Evolutionary conservation across 2,888 invertebrate species (phyloP), one percentile per base, ranked within the genome.

Genomic region (Dasysyrphus albostriatus): DNA sequence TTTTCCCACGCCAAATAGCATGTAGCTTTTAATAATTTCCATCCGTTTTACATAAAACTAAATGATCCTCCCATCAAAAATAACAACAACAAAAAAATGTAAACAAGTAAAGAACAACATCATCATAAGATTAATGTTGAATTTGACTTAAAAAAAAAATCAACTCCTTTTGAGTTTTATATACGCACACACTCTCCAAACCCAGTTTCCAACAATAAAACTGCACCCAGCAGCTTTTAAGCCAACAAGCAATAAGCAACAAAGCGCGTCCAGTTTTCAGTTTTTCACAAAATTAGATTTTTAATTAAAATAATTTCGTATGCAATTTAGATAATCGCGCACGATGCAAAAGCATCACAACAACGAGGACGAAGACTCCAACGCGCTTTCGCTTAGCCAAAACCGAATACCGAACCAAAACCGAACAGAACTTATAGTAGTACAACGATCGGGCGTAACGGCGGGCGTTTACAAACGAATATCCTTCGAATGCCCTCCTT

Each of bases 221-320:
- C 24, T 39, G 24, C 51, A 59, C n/a, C 56, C 32, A 37, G 16
- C 32, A 37, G 16, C 51, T 65, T 65, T 65, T 14, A 83, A 65
- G 44, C 1, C 44, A 76, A 54, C 14, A 51, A 51, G 54, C 39
- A 24, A 24, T 24, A 24, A 24, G 44, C 44, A 76, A 54, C 14
- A 51, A n/a, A 51, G 54, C 39, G 58, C 83, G 54, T 87, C 74
- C 77, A 82, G 82, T 87, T 83, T 78, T 19, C 39, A 39, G 39
- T 59, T 61, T 61, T 61, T 56, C 47, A 69, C 89, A 91, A 92
- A 92, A 92, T 92, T 92, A 91, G 91, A 92, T 91, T 92, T 92
- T 92, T 92, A 92, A 92, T 92, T 92, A 92, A 92, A 92, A 92
- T 92, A 92, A 92, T 92, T 92, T 92, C 90, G 90, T 92, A 92